Evolutionary conservation across 30 jellyfish, hydroid and myxozoan species (phyloP).

Genomic region (Cassiopea xamachana): DNA sequence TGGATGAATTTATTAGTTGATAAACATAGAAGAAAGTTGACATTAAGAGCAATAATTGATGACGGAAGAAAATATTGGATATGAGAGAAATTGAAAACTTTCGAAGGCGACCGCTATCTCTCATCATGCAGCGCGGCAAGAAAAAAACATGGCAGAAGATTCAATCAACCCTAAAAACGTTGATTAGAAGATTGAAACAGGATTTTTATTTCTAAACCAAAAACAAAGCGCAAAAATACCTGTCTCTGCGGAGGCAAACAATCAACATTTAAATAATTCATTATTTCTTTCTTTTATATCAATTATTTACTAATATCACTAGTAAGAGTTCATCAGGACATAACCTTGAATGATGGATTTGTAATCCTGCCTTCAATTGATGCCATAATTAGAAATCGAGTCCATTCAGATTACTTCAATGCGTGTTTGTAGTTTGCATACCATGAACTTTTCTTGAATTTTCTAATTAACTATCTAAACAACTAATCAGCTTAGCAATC

Average conservation of each 20-base stretch:
- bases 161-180: too few relatives aligned
- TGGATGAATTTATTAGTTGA: neutral
- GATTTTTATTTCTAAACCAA: neutral
- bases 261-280: neutral
- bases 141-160: too few relatives aligned
- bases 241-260: neutral
- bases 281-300: too few relatives aligned
- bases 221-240: neutral
- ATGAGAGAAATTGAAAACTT: too few relatives aligned
- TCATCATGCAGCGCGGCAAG: too few relatives aligned
- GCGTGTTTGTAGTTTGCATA: neutral
- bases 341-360: too few relatives aligned
- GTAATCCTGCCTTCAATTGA: constrained; percentile 6
- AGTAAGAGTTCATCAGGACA: neutral
- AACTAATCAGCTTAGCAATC: neutral
- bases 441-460: neutral
- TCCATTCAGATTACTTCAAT: constrained; percentile 1
- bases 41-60: too few relatives aligned
- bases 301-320: neutral
- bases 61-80: too few relatives aligned
- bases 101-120: too few relatives aligned
- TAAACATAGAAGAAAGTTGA: too few relatives aligned
- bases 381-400: constrained; percentile 9
- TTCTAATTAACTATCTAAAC: neutral
- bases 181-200: neutral